Evolutionary conservation across 2,797 vertebrate genomes (phyloP).

Genomic region (Anas acuta): DNA sequence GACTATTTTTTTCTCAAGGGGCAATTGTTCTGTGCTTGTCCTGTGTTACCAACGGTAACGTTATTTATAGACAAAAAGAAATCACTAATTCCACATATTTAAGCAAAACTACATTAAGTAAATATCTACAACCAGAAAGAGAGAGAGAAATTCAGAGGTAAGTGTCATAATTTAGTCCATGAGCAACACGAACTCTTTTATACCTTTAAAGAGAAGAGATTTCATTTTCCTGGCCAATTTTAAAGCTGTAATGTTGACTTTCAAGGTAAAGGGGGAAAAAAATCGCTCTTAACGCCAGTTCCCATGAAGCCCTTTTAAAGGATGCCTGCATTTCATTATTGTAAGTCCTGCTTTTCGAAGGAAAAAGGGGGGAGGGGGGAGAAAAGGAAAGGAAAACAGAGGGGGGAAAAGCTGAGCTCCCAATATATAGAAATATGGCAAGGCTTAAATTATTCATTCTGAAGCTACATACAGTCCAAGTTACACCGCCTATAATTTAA

Average conservation of each 20-base stretch:
- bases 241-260: conserved; percentile 64
- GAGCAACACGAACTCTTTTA: conserved; percentile 65
- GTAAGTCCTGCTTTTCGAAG: conserved; percentile 50
- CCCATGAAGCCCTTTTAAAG: conserved; percentile 63
- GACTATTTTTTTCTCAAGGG: conserved; percentile 46
- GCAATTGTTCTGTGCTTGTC: conserved; percentile 80
- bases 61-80: conserved; percentile 69
- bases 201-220: conserved; percentile 65
- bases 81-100: conserved; percentile 73
- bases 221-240: conserved; percentile 71
- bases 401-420: neutral
- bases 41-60: conserved; percentile 75
- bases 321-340: conserved; percentile 66
- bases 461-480: conserved; percentile 44
- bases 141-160: conserved; percentile 74
- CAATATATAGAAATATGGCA: conserved; percentile 14
- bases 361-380: conserved; percentile 1
- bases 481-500: conserved; percentile 48
- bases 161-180: conserved; percentile 75
- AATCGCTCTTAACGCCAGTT: conserved; percentile 31
- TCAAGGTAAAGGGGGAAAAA: neutral
- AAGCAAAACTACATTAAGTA: conserved; percentile 75
- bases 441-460: conserved; percentile 53
- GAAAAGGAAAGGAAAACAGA: neutral
- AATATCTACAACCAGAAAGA: conserved; percentile 75